These are phyloP conservation scores for Seira musarum DNA, from an alignment of 2,888 invertebrate species.

Conservation along the genomic window DNA sequence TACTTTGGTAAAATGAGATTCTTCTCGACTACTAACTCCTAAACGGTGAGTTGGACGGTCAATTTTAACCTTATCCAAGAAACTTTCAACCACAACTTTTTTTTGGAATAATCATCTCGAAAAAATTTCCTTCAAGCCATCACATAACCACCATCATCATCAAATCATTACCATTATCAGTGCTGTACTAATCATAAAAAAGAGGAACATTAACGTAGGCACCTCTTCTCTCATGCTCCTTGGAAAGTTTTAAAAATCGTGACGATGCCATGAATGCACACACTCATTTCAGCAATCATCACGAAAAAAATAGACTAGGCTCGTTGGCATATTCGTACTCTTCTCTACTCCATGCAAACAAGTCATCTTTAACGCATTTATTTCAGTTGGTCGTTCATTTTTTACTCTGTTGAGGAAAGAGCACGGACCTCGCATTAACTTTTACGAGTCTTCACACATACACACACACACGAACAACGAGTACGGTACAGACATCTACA, in stretches of 20 bases:
- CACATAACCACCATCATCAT: background rate
- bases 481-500: too few species aligned
- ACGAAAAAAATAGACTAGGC: background rate
- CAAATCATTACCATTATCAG: background rate
- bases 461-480: background rate
- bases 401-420: background rate
- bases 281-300: background rate
- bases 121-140: too few species aligned
- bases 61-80: too few species aligned
- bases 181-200: conserved; percentile 1
- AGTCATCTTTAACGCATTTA: background rate
- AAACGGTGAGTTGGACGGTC: too few species aligned
- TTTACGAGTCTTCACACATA: background rate
- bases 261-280: conserved; percentile 4
- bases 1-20: too few species aligned
- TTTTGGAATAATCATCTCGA: too few species aligned
- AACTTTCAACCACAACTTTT: too few species aligned
- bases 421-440: background rate
- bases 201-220: background rate
- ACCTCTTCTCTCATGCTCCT: background rate
- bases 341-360: background rate
- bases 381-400: background rate
- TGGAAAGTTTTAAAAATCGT: conserved; percentile 8
- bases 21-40: too few species aligned
- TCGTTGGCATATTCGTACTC: too few species aligned